phyloP scores from a whole-genome alignment of 2,797 vertebrate genomes.

The Chiloscyllium punctatum region DNA sequence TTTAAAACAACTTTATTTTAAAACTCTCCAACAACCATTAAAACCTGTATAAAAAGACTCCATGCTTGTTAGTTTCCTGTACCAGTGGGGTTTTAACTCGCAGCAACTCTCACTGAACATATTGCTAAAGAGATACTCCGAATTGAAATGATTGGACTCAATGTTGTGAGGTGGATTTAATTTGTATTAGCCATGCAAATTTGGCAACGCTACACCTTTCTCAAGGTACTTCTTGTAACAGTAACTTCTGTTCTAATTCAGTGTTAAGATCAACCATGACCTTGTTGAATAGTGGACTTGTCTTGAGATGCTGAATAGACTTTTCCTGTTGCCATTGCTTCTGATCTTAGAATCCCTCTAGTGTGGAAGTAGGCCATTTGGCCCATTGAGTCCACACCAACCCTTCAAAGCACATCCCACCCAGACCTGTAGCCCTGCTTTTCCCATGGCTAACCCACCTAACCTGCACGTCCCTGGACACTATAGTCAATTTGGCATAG shows the following conservation, averaged over 20 bases:
- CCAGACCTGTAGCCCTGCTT: no score
- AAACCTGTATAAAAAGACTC: neutral
- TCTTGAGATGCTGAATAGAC: no score
- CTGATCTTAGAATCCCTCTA: no score
- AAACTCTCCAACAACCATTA: neutral
- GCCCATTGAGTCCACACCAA: no score
- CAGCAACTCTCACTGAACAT: neutral
- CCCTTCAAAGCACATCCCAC: no score
- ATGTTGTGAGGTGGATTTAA: neutral
- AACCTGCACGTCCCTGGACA: no score
- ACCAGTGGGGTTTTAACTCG: neutral
- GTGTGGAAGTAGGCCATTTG: no score
- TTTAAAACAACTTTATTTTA: neutral
- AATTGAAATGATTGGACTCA: neutral
- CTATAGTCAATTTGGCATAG: no score
- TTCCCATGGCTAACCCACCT: no score
- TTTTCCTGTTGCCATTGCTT: no score
- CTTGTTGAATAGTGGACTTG: no score
- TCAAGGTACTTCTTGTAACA: neutral
- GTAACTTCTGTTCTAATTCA: neutral
- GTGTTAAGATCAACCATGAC: neutral
- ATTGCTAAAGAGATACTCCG: neutral
- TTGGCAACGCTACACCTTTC: neutral
- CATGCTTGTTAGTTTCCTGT: neutral
- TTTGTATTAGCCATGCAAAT: neutral